Base-by-base conservation (phyloP, 2,113 vertebrate genomes). In the Thomomys bottae region DNA sequence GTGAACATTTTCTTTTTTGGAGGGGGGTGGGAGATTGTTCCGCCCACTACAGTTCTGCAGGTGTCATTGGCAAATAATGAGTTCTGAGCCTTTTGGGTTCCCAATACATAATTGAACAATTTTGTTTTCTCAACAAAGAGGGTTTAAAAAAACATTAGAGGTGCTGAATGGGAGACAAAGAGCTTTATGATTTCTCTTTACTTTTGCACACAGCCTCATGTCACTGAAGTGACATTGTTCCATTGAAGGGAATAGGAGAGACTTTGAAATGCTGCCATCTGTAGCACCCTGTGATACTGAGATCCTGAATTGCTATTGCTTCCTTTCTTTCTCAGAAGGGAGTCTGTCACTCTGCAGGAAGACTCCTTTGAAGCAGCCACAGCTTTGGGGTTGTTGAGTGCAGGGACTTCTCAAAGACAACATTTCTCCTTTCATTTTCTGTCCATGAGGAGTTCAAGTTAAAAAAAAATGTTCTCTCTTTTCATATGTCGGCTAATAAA, bases 331-430 rank as follows among this genome's bases (percentile, higher is more conserved):
- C 87, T 90, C 78, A 63, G 87, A 91, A 91, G 79, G 79, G 87
- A 92, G 87, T 72, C 92, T 86, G 71, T 95, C 78, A 63, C 91
- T 95, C 91, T 68, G 84, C 54, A n/a, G 94, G 93, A 75, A 67
- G 21, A 32, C 83, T 84, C 85, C 49, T 96, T 91, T 96, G 93
- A 97, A 95, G 68, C 59, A 78, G 67, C 72, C 30, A 34, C 40
- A 94, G 75, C 57, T 89, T 77, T 80, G 78, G 89, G 67, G 71
- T 79, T 95, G 93, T 83, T 89, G 64, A 94, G 91, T 95, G 10
- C 57, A 75, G 88, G 71, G 49, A 94, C 71, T 94, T 88, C 92
- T 93, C 76, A 95, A 93, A 94, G 89, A 85, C 91, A 93, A 57
- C 61, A 64, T 34, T 32, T 21, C 40, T 90, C n/a, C 80, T 91